Base-by-base conservation (phyloP, 2,888 invertebrate species). In the Drosophila barbarae region DNA sequence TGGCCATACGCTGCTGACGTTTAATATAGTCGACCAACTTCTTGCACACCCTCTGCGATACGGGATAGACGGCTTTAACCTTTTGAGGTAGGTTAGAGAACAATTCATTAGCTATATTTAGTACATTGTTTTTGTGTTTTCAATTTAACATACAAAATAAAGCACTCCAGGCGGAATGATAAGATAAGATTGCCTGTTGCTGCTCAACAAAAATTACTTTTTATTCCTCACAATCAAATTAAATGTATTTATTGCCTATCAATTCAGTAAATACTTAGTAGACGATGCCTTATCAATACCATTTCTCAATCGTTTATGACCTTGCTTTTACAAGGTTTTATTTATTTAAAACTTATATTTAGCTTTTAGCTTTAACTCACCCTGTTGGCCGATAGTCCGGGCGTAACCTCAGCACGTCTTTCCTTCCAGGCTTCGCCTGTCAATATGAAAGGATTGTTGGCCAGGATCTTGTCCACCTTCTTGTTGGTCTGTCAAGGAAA, bases 351-450 rank as follows among this genome's bases (percentile, higher is more conserved):
- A 18, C 10, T 10, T 10, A 2, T n/a, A 9, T 23, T 4, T 23
- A 4, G 23, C 23, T 8, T 26, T 0, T 1, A 10, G 5, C 8
- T 5, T 18, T 5, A 12, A 65, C 67, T 64, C 87, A 91, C 90
- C 66, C 91, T 90, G 51, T 89, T 90, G 4, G 88, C 85, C 1
- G 91, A 91, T 35, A 92, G 90, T 8, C 90, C 90, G 0, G 91
- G 90, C 2, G 91, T 90, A 15, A 92, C 76, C 74, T 90, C 90
- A 1, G 87, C 79, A 15, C 92, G 88, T 2, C 90, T 80, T 6
- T 88, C 87, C 70, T 90, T 90, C 92, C 92, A 91, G 68, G 88
- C 85, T 9, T 89, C 85, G 1, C 91, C 90, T 13, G 86, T 89
- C 30, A 91, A 71, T 1, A 87, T 68, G 67, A 92, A 91, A 0